phyloP scores from a whole-genome alignment of 2,113 vertebrate genomes.

The Zosterops japonicus region DNA sequence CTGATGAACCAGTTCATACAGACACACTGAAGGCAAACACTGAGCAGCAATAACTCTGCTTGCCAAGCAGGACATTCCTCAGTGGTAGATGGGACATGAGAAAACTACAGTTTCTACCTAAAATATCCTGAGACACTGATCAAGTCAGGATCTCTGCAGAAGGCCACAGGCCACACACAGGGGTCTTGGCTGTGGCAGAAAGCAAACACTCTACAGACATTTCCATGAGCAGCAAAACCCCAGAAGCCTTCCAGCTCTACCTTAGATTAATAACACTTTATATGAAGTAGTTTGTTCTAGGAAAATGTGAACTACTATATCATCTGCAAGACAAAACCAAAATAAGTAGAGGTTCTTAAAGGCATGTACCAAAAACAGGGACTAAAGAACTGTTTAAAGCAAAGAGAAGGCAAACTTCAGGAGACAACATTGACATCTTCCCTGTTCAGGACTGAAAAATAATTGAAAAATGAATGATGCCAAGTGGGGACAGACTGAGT shows the following conservation, averaged over 20 bases:
- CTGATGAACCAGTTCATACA: not conserved
- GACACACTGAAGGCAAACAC: not conserved
- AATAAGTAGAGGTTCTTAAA: not conserved
- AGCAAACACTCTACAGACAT: not conserved
- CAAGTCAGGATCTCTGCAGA: not conserved
- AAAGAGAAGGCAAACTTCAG: not conserved
- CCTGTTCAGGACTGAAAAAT: not conserved
- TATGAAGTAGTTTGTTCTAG: not conserved
- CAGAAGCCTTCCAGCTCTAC: not conserved
- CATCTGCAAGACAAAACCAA: not conserved
- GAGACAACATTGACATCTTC: fast-evolving
- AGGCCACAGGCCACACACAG: not conserved
- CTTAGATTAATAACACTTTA: not conserved
- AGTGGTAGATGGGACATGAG: not conserved
- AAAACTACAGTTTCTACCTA: not conserved
- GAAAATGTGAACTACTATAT: not conserved
- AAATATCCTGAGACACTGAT: not conserved
- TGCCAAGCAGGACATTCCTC: not conserved
- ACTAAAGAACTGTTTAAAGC: not conserved
- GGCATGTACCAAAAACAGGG: not conserved
- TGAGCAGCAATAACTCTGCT: not conserved
- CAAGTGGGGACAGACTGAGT: not conserved
- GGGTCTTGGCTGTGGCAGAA: not conserved
- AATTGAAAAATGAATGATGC: not conserved
- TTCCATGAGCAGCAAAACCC: not conserved